A percentile compares a stretch with the other conserved stretches of the same genome.
Conservation (phyloP, 35 echinoderm and acorn worm species). For the Acanthaster planci region DNA sequence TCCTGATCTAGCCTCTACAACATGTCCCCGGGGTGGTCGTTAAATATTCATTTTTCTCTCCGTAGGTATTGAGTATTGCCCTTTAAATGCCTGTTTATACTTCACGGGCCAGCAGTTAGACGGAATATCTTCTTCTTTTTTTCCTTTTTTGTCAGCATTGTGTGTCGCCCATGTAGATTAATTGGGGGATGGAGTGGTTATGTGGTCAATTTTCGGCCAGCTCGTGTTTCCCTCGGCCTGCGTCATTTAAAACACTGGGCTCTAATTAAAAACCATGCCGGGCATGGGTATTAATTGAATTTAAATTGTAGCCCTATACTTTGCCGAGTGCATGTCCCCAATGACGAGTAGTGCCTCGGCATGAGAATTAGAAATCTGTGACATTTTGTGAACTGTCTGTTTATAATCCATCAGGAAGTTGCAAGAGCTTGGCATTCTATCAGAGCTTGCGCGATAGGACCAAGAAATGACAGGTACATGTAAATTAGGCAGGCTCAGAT, state of each 20-base stretch:
- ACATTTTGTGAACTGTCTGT: too few relatives aligned
- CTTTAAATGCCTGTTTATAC: constrained; percentile 27
- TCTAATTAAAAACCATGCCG: too few relatives aligned
- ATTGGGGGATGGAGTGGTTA: constrained; percentile 25
- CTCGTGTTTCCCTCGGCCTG: not conserved
- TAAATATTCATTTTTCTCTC: constrained; percentile 29
- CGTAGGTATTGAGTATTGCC: constrained; percentile 28
- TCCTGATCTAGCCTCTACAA: constrained; percentile 16
- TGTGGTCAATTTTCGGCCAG: not conserved
- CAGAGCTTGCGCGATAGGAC: too few relatives aligned
- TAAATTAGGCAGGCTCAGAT: too few relatives aligned
- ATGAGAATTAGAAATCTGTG: too few relatives aligned
- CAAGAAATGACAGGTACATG: too few relatives aligned
- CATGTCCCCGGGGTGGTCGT: constrained; percentile 6
- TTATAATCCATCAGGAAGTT: too few relatives aligned
- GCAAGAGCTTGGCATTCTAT: too few relatives aligned
- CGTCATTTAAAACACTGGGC: not conserved
- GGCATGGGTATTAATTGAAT: too few relatives aligned
- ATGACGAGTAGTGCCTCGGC: too few relatives aligned
- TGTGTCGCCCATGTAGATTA: constrained; percentile 17
- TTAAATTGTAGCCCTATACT: too few relatives aligned
- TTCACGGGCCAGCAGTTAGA: not conserved
- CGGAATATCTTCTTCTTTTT: not conserved
- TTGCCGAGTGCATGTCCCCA: too few relatives aligned
- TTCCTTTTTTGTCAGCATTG: not conserved